Base-by-base conservation (phyloP, 2,888 invertebrate species). In the Orgyia antiqua region DNA sequence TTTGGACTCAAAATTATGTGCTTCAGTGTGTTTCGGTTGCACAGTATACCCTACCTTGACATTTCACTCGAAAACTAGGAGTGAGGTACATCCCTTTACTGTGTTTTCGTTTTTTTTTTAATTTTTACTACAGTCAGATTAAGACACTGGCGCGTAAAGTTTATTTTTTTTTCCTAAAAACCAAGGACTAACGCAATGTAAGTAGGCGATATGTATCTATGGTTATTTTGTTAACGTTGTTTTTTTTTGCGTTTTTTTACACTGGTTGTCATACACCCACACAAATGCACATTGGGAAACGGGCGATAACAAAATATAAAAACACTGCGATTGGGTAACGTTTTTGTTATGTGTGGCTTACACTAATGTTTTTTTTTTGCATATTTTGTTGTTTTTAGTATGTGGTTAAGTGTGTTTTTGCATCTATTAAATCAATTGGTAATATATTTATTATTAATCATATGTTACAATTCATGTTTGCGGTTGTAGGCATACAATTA, bases 381-480 rank as follows among this genome's bases (percentile, higher is more conserved):
- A 13, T 24, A 42, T 39, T 37, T 44, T 42, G 42, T 24, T n/a
- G 12, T 39, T 35, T 50, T 62, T 67, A 99, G 97, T 98, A 99
- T 90, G 99, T 99, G 82, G 98, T 99, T 63, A 98, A 99, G 90
- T 99, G 99, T 91, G 98, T 98, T 82, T 94, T 96, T 84, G 96
- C 97, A 87, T 97, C 97, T 64, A 94, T 98, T 70, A 96, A 96
- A 89, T 97, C 97, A 62, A 98, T 98, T 87, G 98, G 98, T 78
- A 99, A 99, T 90, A 99, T 99, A 84, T 96, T 99, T 92, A 89
- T 99, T 89, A 98, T 99, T 87, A 99, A 98, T 83, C 96, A 97
- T 88, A 94, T 99, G 84, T 94, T 99, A 78, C 96, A 98, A 91
- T 99, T 99, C 90, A 99, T 99, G 98, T 99, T 99, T 88, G 97